Conservation (phyloP, 2,113 vertebrate species). For the Trogon surrucura region DNA sequence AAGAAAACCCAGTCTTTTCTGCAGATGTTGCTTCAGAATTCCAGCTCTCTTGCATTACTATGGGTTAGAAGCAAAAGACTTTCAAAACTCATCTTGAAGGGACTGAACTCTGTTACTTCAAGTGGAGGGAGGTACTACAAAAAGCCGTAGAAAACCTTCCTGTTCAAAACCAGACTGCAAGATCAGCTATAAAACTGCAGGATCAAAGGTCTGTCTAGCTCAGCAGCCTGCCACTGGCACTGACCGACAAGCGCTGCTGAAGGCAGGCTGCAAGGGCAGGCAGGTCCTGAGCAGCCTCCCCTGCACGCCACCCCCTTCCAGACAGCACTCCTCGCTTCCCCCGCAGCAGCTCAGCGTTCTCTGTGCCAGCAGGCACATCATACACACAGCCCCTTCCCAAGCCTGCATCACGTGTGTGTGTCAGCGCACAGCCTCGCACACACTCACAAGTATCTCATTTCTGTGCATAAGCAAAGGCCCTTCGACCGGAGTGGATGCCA, state of each 20-base stretch:
- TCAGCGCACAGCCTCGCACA: neutral
- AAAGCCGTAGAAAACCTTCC: neutral
- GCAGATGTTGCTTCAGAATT: neutral
- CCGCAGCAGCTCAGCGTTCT: neutral
- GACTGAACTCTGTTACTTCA: neutral
- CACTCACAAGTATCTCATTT: neutral
- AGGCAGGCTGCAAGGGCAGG: neutral
- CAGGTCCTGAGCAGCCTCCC: neutral
- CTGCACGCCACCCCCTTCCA: fast-evolving
- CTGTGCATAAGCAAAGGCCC: neutral
- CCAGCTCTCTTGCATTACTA: neutral
- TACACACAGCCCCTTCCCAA: neutral
- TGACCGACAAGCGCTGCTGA: neutral
- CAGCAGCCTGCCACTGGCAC: neutral
- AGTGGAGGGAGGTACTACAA: neutral
- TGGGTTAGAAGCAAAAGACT: neutral
- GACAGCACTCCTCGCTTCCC: neutral
- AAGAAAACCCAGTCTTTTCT: neutral
- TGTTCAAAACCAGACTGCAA: conserved; percentile 10
- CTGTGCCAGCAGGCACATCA: neutral
- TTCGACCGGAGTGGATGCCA: neutral
- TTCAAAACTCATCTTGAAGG: neutral
- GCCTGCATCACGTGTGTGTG: fast-evolving
- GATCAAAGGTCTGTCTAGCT: conserved; percentile 22
- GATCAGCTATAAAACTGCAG: neutral